Conservation (phyloP, 1,140 invertebrate species). For the Drosophila ficusphila region DNA sequence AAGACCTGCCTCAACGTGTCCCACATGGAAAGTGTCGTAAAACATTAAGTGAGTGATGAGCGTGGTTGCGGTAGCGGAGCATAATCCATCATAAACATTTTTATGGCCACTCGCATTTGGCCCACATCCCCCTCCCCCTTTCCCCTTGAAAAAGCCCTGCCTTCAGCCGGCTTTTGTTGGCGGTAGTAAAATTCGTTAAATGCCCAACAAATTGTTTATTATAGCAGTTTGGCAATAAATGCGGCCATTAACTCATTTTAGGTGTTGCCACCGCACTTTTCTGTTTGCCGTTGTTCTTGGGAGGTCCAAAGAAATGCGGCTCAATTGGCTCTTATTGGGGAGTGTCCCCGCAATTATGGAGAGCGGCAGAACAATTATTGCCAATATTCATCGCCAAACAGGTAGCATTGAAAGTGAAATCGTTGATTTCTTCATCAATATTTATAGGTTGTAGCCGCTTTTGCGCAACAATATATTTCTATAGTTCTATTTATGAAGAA, state of each 20-base stretch:
- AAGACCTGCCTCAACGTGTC: constrained; percentile 72
- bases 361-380: constrained; percentile 1
- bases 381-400: background rate
- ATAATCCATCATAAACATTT: constrained; percentile 83
- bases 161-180: constrained; percentile 42
- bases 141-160: background rate
- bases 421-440: constrained; percentile 15
- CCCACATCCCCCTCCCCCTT: constrained; percentile 18
- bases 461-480: background rate
- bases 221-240: constrained; percentile 80
- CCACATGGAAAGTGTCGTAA: constrained; percentile 77
- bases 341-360: constrained; percentile 16
- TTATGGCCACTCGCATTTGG: constrained; percentile 74
- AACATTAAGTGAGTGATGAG: constrained; percentile 63
- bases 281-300: constrained; percentile 13
- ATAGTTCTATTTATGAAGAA: background rate
- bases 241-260: constrained; percentile 77
- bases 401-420: constrained; percentile 13
- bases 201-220: constrained; percentile 81
- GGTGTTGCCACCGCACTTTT: constrained; percentile 74
- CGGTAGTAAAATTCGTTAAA: constrained; percentile 81
- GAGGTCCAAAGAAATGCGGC: constrained; percentile 18
- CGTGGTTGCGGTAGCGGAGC: constrained; percentile 37
- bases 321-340: constrained; percentile 13
- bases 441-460: background rate